phyloP scores from a whole-genome alignment of 1,140 invertebrate species.

The Agrilus planipennis region DNA sequence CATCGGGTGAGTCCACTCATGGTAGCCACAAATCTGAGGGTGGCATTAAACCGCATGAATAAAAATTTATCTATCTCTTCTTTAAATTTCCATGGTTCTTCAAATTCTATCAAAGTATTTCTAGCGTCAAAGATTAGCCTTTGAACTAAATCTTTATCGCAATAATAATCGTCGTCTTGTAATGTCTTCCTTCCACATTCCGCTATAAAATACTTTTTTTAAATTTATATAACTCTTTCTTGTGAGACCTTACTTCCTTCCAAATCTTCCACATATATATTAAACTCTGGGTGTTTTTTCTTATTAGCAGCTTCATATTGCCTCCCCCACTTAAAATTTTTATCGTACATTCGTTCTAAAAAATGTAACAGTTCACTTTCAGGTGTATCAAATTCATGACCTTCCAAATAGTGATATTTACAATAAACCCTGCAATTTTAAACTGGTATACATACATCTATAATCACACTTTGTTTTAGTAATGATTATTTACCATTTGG shows the following conservation, averaged over 20 bases:
- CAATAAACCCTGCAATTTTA: constrained; percentile 59
- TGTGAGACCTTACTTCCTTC: too few relatives aligned
- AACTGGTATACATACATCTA: neutral
- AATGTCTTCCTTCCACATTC: constrained; percentile 51
- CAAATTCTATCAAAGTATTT: constrained; percentile 60
- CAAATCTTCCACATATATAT: too few relatives aligned
- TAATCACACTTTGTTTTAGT: neutral
- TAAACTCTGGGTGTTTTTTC: too few relatives aligned
- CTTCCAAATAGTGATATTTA: constrained; percentile 71
- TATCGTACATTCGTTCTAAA: constrained; percentile 45
- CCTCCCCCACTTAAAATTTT: constrained; percentile 44
- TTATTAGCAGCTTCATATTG: constrained; percentile 28
- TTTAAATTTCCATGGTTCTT: constrained; percentile 42
- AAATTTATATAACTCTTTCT: constrained; percentile 1
- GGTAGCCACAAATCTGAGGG: constrained; percentile 70
- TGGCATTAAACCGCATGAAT: constrained; percentile 52
- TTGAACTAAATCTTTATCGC: constrained; percentile 74
- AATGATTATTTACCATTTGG: constrained; percentile 53
- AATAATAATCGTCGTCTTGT: constrained; percentile 61
- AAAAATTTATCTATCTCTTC: constrained; percentile 37
- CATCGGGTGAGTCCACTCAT: constrained; percentile 79
- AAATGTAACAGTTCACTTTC: constrained; percentile 69
- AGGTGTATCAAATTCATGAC: constrained; percentile 53
- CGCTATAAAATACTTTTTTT: constrained; percentile 12
- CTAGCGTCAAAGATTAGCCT: constrained; percentile 79